phyloP scores from a whole-genome alignment of 2,797 vertebrate genomes.

The Darevskia nairensis region DNA sequence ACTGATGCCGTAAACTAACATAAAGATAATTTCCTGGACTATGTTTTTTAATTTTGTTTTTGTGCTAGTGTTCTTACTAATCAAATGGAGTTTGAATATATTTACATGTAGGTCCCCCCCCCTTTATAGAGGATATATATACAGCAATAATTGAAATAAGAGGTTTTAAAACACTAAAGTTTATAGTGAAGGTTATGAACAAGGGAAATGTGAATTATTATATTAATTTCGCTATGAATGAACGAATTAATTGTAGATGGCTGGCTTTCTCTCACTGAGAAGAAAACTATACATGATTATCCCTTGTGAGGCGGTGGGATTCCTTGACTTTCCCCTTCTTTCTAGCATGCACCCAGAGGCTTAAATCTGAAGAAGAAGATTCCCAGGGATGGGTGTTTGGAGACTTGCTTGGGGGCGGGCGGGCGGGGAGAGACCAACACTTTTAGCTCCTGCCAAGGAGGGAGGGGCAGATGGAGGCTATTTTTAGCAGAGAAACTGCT shows the following conservation, averaged over 20 bases:
- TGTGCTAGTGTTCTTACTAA: constrained; percentile 48
- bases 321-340: neutral
- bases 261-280: neutral
- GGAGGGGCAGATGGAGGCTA: neutral
- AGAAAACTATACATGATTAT: neutral
- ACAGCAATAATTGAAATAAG: constrained; percentile 8
- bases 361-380: neutral
- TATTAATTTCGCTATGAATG: neutral
- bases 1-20: constrained; percentile 64
- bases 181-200: neutral
- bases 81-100: neutral
- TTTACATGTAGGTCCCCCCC: constrained; percentile 10
- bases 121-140: neutral
- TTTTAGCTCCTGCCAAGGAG: neutral
- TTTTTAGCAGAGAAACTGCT: neutral
- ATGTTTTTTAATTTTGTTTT: constrained; percentile 45
- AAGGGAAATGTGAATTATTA: constrained; percentile 2
- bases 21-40: constrained; percentile 56
- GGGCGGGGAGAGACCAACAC: too few species aligned
- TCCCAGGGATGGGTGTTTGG: too few species aligned
- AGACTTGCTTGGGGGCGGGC: neutral
- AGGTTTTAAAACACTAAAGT: neutral
- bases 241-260: neutral
- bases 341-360: neutral
- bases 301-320: neutral